Base-by-base conservation (phyloP, 2,888 invertebrate species). In the Melanostoma scalare region DNA sequence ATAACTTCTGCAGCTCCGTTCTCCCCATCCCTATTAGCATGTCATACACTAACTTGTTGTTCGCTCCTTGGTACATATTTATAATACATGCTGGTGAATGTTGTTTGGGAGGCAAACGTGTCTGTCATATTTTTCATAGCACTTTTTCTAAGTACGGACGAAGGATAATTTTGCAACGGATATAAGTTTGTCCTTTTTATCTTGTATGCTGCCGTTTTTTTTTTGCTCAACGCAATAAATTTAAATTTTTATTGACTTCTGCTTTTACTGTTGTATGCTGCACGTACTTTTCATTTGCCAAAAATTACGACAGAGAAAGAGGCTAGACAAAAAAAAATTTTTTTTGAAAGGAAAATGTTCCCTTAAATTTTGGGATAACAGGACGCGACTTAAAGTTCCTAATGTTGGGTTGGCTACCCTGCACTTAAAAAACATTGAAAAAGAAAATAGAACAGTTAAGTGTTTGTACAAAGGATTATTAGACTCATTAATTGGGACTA, bases 241-340 rank as follows among this genome's bases (percentile, higher is more conserved):
- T 84, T 84, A 74, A 78, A 84, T 84, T 84, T 84, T 84, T 84
- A 84, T 84, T 84, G 74, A 74, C 78, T 65, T 74, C 73, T 79
- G 60, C 31, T 74, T 48, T 67, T 20, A 53, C 52, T 63, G 56
- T 58, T 68, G 68, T 53, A 76, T 60, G 61, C 68, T 50, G n/a
- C 38, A 42, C 20, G 31, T 1, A 0, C 5, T 10, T 38, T 44
- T 44, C 20, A 30, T 44, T 30, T 36, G 61, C 6, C 36, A 31
- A 35, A 55, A 20, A 20, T n/a, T 31, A n/a, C 9, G 6, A 6
- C 2, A 44, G 10, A 36, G 6, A 3, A 44, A 33, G 33, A 20
- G 20, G 31, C 5, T 35, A 44, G 46, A 53, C 44, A 6, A 72
- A 46, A 60, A 10, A 9, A 38, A 36, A 9, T n/a, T 35, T 35